Conservation (phyloP, 2,888 invertebrate species). For the Venusia cambrica region DNA sequence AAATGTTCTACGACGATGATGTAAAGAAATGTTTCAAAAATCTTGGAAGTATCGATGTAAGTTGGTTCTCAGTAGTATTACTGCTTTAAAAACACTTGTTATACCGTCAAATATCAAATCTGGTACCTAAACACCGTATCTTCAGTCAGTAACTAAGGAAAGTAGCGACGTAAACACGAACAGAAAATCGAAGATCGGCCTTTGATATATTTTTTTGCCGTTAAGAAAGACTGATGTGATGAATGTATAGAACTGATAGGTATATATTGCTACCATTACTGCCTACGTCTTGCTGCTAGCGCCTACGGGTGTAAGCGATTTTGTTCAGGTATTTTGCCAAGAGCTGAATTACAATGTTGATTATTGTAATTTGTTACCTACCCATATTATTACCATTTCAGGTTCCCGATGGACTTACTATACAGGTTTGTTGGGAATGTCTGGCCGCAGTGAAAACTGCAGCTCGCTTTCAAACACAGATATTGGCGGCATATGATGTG, state of each 20-base stretch:
- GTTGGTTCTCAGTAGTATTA: constrained; percentile 25
- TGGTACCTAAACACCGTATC: constrained; percentile 1
- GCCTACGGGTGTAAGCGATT: no score
- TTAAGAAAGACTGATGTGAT: no score
- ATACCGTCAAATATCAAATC: background rate
- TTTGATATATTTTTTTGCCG: no score
- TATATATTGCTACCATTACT: no score
- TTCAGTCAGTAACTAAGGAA: constrained; percentile 35
- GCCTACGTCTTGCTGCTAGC: no score
- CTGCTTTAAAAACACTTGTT: background rate
- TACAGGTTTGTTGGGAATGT: constrained; percentile 72
- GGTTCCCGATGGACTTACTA: constrained; percentile 61
- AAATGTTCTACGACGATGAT: constrained; percentile 57
- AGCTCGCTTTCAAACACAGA: constrained; percentile 44
- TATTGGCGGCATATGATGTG: constrained; percentile 47
- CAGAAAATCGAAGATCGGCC: constrained; percentile 63
- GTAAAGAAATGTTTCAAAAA: constrained; percentile 57
- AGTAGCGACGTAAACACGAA: constrained; percentile 53
- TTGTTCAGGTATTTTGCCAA: no score
- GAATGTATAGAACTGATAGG: no score
- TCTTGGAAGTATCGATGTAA: constrained; percentile 68
- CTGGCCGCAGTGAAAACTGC: constrained; percentile 43
- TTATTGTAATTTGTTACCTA: constrained; percentile 6
- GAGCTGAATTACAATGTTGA: no score
- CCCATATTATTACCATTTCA: constrained; percentile 25